Conservation (phyloP, 2,113 vertebrate genomes). For the Elephantulus edwardii region DNA sequence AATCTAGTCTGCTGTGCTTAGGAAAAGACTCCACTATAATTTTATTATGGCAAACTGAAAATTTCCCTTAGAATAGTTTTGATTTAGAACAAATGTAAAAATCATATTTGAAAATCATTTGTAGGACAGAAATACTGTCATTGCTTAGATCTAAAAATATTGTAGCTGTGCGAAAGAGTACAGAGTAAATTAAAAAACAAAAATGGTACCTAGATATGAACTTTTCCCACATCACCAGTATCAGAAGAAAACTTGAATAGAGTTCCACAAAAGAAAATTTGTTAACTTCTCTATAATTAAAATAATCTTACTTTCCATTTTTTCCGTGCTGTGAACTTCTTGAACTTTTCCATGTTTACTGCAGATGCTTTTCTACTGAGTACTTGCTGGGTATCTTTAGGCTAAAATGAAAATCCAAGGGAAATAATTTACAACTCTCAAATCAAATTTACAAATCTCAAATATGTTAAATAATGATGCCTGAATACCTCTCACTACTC, state of each 20-base stretch:
- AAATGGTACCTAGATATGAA: neutral
- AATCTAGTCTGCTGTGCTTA: neutral
- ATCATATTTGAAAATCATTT: constrained; percentile 1
- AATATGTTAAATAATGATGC: neutral
- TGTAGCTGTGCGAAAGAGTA: neutral
- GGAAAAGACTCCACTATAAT: neutral
- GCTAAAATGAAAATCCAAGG: constrained; percentile 82
- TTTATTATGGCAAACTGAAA: constrained; percentile 22
- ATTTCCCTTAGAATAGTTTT: neutral
- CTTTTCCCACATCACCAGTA: neutral
- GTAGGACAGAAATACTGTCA: neutral
- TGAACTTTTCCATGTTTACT: constrained; percentile 99
- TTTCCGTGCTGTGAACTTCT: constrained; percentile 96
- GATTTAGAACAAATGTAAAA: neutral
- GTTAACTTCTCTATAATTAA: neutral
- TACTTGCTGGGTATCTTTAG: constrained; percentile 96
- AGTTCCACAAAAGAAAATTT: neutral
- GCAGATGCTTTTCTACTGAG: constrained; percentile 97
- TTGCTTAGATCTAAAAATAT: constrained; percentile 35
- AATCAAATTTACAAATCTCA: neutral
- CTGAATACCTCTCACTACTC: neutral
- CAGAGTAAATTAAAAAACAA: neutral
- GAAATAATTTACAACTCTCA: constrained; percentile 4
- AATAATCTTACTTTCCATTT: constrained; percentile 96
- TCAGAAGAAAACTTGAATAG: neutral